Base-by-base conservation (phyloP, 2,888 invertebrate species). In the Stenurella melanura region DNA sequence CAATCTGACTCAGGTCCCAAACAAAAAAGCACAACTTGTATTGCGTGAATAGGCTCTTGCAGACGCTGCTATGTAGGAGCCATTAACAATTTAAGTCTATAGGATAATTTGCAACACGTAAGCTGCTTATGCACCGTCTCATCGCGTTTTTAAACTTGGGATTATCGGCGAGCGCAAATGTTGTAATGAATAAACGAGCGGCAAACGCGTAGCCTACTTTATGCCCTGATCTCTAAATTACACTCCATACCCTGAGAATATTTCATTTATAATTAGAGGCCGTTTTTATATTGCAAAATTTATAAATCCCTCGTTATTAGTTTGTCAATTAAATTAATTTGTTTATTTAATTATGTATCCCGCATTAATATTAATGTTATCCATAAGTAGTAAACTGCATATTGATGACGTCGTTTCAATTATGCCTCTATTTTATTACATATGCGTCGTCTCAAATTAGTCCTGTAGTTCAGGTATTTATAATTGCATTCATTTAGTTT, bases 31-130 rank as follows among this genome's bases (percentile, higher is more conserved):
- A 57, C 34, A 61, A 72, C 64, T 38, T 61, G 74, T 68, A 74
- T 83, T 81, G 83, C 84, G 84, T 83, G 84, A 81, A 78, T 79
- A 77, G 77, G 76, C 79, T 73, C 79, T 80, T 76, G 77, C 78
- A 73, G 76, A 82, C 74, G 80, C 76, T 80, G 26, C 61, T 5
- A 69, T 69, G 79, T 81, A 80, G 81, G 73, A 83, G 83, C 82
- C 82, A 83, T 83, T 83, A 83, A 81, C 81, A 81, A 78, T 82
- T 83, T 81, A 81, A 79, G 75, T 78, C 80, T 74, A 68, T 61
- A 61, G 75, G 75, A 81, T 82, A 83, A 84, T 83, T 84, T 83
- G 81, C 82, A 81, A 81, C 84, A 84, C 84, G 84, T 83, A 84
- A 83, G 82, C 80, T 75, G 74, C 79, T 81, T 82, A 72, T 67